Evolutionary conservation across 2,113 vertebrate genomes (phyloP), one percentile per base, ranked within the genome.

Genomic region (Gadus macrocephalus): DNA sequence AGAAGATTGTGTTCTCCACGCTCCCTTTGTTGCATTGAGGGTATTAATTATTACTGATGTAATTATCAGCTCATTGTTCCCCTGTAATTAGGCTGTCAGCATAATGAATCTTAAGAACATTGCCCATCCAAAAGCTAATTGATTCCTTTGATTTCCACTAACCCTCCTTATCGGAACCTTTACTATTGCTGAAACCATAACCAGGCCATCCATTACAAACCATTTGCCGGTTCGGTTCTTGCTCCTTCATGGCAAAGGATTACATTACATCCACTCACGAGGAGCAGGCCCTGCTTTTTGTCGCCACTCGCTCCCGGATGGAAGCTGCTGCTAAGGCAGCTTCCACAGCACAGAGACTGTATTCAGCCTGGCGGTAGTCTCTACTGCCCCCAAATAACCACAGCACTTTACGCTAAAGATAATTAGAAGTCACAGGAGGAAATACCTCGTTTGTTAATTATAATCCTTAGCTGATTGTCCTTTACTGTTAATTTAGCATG

Each of bases 61-160:
- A 89, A 91, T 92, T 89, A 91, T 88, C 86, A 79, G 70, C 68
- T 67, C 67, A 80, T 87, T 90, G 84, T 89, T 88, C 62, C 75
- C 75, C 64, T 80, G 64, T 84, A 90, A 91, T 91, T 91, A 85
- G 73, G 61, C 80, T 81, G 73, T 80, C 84, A 80, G 55, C 83
- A 49, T 88, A 89, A 91, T 90, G 79, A 83, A 90, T 87, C 85
- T 88, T 84, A 78, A 88, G 42, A 49, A 83, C 71, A 71, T 73
- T 20, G 9, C 66, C 73, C 65, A 62, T 69, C 75, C 69, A 35
- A 59, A 75, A 83, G 72, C 74, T 85, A 90, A 90, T 85, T 89
- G 88, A 90, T 87, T 90, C 78, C 66, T 77, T 67, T 72, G 66
- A 84, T 76, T 83, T 75, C 60, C 68, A n/a, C 74, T 73, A 86